Percentiles rank a stretch among this genome's conserved stretches.
phyloP scores from a whole-genome alignment of 2,797 vertebrate species.

The Anguilla anguilla region DNA sequence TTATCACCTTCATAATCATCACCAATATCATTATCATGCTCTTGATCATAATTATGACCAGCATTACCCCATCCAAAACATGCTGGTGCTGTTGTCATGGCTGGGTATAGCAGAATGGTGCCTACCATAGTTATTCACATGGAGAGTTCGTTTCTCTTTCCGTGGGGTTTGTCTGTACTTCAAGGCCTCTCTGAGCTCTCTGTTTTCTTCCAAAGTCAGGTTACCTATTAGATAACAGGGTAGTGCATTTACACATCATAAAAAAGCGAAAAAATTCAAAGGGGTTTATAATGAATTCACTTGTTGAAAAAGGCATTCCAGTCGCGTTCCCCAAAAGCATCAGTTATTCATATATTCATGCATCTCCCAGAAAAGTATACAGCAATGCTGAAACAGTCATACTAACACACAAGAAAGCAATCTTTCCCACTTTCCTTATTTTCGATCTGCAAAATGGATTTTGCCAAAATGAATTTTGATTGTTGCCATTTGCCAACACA shows the following conservation, averaged over 20 bases:
- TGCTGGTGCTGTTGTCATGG: neutral
- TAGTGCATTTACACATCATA: neutral
- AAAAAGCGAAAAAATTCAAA: neutral
- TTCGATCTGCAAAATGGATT: neutral
- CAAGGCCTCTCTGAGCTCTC: conserved; percentile 51
- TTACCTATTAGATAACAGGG: conserved; percentile 43
- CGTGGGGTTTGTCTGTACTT: conserved; percentile 54
- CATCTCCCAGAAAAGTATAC: neutral
- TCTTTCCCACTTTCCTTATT: neutral
- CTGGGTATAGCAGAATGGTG: neutral
- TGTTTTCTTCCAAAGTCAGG: conserved; percentile 58
- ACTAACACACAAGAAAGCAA: neutral
- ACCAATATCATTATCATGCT: too few species aligned
- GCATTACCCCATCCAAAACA: neutral
- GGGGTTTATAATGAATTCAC: neutral
- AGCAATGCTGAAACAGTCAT: neutral
- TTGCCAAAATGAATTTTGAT: too few species aligned
- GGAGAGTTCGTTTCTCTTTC: conserved; percentile 60
- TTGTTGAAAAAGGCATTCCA: neutral
- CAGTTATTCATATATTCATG: neutral
- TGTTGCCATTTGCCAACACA: neutral
- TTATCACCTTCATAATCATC: too few species aligned
- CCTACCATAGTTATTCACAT: conserved; percentile 64
- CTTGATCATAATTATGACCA: too few species aligned
- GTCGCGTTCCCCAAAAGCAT: neutral